Base-by-base conservation (phyloP, 2,888 invertebrate species). In the Acronicta aceris region DNA sequence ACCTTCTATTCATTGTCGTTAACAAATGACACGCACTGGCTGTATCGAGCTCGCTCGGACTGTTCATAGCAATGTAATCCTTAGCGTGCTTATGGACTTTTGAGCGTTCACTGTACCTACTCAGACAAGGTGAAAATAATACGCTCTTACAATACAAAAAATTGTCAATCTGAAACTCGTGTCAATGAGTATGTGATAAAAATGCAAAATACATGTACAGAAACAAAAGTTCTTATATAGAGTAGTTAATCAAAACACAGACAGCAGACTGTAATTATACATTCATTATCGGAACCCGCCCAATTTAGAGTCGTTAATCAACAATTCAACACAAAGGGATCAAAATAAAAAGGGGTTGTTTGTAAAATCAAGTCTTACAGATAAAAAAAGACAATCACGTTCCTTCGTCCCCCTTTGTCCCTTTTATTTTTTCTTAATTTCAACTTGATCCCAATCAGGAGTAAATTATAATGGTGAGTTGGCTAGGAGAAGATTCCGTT, bases 341-440 rank as follows among this genome's bases (percentile, higher is more conserved):
- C 81, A 76, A 75, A 79, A 83, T 65, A 69, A 79, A 82, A 83
- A 81, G 82, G 84, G 81, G 82, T 85, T 90, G 92, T 91, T 93
- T 91, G 91, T 90, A 88, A 90, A 93, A 93, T 93, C 93, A 93
- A 89, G 86, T 83, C 88, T 85, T 81, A 79, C 82, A 85, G 91
- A 92, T 92, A 91, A 93, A 91, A 76, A 85, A 88, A 88, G 86
- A 90, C 89, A 90, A 91, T 90, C 90, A 84, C 78, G 60, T 62
- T 74, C 76, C 75, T 76, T 65, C 77, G 58, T 72, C 65, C 78
- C 82, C 84, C 84, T 90, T 92, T 91, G 89, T 89, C 82, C 86
- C 56, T 84, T 91, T 92, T 93, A 91, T 93, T 93, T 94, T 93
- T 93, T 94, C 93, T 94, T 94, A 93, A 94, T 94, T 94, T 92